A percentile compares a stretch with the other conserved stretches of the same genome.
phyloP scores from a whole-genome alignment of 2,113 vertebrate species.

The Parotia lawesii region DNA sequence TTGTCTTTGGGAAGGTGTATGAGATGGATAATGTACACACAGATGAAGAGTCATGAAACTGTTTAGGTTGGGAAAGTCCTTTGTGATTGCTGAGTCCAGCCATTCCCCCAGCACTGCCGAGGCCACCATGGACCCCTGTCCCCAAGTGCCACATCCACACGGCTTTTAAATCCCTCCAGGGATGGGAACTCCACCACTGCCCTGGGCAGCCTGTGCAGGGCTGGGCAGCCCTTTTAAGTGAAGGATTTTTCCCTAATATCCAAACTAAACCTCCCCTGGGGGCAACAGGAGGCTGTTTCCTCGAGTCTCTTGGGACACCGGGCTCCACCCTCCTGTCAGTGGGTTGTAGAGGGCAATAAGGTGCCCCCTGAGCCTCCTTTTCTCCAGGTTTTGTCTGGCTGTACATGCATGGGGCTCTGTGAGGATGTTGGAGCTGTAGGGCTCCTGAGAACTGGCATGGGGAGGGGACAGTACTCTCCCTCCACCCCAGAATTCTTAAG shows the following conservation, averaged over 20 bases:
- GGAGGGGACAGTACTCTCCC: fast-evolving
- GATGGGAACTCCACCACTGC: neutral
- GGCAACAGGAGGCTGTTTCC: neutral
- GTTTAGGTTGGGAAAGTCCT: neutral
- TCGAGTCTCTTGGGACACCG: neutral
- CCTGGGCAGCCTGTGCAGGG: neutral
- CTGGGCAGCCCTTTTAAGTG: neutral
- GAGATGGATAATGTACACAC: neutral
- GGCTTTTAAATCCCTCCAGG: neutral
- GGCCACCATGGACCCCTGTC: fast-evolving
- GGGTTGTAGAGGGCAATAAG: fast-evolving
- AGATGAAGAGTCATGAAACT: neutral
- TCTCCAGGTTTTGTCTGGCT: neutral
- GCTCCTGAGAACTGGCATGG: neutral
- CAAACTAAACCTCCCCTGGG: neutral
- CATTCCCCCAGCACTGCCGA: neutral
- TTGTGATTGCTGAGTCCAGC: fast-evolving
- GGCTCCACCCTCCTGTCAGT: neutral
- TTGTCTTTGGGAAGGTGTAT: neutral
- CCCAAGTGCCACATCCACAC: neutral
- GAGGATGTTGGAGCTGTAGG: fast-evolving
- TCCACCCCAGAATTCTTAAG: neutral
- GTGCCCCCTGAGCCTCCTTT: neutral
- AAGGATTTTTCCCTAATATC: neutral
- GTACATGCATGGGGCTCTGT: fast-evolving